Conservation (phyloP, 2,113 vertebrate genomes). For the Ictidomys tridecemlineatus region DNA sequence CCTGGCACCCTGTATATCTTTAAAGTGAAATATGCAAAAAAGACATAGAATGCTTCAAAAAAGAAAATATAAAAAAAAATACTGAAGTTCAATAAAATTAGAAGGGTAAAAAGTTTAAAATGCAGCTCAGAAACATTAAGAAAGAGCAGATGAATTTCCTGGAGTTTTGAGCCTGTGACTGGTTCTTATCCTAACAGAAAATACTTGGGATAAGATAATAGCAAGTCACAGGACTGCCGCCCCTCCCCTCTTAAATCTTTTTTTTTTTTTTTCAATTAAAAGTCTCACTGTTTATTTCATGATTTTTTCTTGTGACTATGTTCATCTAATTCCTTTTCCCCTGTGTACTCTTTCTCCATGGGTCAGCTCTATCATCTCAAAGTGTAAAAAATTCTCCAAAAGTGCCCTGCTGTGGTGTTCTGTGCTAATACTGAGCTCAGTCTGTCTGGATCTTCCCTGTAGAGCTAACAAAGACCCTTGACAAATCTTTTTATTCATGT, state of each 20-base stretch:
- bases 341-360: not conserved
- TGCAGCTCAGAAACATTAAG: not conserved
- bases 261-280: not conserved
- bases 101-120: not conserved
- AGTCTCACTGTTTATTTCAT: not conserved
- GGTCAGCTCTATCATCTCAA: not conserved
- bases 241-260: not conserved
- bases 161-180: not conserved
- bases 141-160: not conserved
- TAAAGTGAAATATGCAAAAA: conserved; percentile 20
- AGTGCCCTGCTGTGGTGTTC: not conserved
- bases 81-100: not conserved
- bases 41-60: not conserved
- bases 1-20: not conserved
- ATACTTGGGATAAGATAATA: not conserved
- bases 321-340: not conserved
- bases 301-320: not conserved
- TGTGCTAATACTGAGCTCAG: not conserved
- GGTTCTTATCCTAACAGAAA: not conserved
- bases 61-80: not conserved
- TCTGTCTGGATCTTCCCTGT: not conserved
- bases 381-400: not conserved
- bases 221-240: fast-evolving
- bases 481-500: not conserved
- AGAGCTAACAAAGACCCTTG: not conserved